These are phyloP conservation scores for Heliocidaris tuberculata DNA, from an alignment of 35 echinoderm and acorn worm species.

Conservation along the genomic window DNA sequence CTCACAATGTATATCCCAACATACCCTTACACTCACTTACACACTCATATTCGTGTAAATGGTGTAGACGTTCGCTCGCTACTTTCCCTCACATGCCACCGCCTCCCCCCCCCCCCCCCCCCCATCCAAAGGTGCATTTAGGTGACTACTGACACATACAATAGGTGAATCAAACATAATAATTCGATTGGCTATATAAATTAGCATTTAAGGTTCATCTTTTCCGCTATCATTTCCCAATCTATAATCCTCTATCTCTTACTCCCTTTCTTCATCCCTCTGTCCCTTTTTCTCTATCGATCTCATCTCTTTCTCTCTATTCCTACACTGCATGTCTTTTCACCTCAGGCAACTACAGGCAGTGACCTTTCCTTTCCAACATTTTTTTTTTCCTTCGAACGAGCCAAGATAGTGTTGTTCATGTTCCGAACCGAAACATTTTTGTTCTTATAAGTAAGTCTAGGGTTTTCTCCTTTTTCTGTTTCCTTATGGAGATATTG, in stretches of 20 bases:
- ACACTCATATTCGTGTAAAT: no score
- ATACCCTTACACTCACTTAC: no score
- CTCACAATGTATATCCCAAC: no score
- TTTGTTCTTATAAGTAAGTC: not conserved
- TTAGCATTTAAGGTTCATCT: no score
- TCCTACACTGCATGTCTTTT: no score
- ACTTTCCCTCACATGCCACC: no score
- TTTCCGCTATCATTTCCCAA: not conserved
- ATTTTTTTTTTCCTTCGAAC: not conserved
- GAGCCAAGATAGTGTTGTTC: not conserved
- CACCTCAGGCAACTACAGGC: not conserved
- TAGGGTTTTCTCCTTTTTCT: not conserved
- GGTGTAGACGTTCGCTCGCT: no score
- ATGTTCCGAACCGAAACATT: not conserved
- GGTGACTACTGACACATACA: no score
- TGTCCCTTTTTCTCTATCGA: not conserved
- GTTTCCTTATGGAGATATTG: not conserved
- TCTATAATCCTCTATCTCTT: not conserved
- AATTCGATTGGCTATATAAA: no score
- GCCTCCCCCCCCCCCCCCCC: no score
- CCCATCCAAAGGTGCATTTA: no score
- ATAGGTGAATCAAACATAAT: no score
- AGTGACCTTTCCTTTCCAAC: not conserved
- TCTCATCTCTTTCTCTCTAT: not conserved
- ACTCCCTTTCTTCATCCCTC: not conserved